These are phyloP conservation scores for Ciconia stormi DNA, from an alignment of 2,113 vertebrate species.

Conservation along the genomic window DNA sequence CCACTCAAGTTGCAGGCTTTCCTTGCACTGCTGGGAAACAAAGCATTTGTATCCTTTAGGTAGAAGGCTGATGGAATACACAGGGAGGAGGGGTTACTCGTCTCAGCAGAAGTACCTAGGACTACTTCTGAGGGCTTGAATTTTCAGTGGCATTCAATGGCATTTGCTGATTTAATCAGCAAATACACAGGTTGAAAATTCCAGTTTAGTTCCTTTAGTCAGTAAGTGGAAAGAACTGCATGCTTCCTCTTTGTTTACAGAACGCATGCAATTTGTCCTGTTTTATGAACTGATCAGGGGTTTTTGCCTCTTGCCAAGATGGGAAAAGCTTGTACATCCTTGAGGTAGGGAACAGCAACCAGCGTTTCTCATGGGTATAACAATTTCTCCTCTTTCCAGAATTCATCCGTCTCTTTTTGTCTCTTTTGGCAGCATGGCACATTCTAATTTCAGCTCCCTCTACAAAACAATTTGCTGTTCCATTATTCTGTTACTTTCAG, in stretches of 20 bases:
- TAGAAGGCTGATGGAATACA: neutral
- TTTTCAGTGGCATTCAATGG: neutral
- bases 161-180: neutral
- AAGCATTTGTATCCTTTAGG: neutral
- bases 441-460: constrained; percentile 40
- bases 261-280: neutral
- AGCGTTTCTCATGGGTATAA: neutral
- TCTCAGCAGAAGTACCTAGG: neutral
- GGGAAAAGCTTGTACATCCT: neutral
- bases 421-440: neutral
- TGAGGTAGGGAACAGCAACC: neutral
- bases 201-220: neutral
- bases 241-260: neutral
- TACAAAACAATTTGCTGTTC: constrained; percentile 36
- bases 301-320: neutral
- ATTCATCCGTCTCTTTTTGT: constrained; percentile 15
- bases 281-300: neutral
- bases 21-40: neutral
- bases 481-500: constrained; percentile 60
- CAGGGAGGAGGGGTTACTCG: neutral
- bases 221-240: neutral
- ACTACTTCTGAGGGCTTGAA: neutral
- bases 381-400: constrained; percentile 6
- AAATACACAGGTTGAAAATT: neutral
- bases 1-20: neutral